phyloP scores from a whole-genome alignment of 1,140 invertebrate species.

The Goniozus legneri region DNA sequence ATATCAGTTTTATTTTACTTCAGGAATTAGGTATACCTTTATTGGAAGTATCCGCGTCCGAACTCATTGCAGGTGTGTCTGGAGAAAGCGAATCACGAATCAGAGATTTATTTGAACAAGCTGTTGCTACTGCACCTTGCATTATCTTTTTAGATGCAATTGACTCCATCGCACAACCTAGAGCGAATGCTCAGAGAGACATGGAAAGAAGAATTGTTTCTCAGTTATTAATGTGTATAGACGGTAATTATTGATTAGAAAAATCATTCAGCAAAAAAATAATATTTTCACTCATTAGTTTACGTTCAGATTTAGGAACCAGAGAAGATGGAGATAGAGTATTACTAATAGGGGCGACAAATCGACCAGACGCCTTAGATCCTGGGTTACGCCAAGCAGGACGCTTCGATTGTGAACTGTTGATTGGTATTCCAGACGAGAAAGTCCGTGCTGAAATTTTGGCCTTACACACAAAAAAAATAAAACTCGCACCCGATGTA shows the following conservation, averaged over 20 bases:
- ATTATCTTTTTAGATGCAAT: slow-evolving; percentile 94
- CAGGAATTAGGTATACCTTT: slow-evolving; percentile 71
- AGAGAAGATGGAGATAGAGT: slow-evolving; percentile 67
- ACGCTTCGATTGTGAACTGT: slow-evolving; percentile 90
- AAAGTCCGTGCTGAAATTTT: slow-evolving; percentile 74
- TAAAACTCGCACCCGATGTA: slow-evolving; percentile 68
- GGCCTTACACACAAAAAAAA: slow-evolving; percentile 64
- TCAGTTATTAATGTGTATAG: slow-evolving; percentile 84
- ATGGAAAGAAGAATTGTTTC: slow-evolving; percentile 95
- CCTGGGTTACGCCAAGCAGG: slow-evolving; percentile 87
- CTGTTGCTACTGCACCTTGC: slow-evolving; percentile 70
- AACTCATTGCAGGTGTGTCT: slow-evolving; percentile 90
- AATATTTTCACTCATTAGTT: no score
- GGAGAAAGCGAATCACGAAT: slow-evolving; percentile 94
- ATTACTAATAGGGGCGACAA: slow-evolving; percentile 92
- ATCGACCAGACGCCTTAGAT: slow-evolving; percentile 89
- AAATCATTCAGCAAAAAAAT: slow-evolving; percentile 14
- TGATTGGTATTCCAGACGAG: slow-evolving; percentile 88
- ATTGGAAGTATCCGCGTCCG: slow-evolving; percentile 83
- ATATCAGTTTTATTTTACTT: slow-evolving; percentile 3
- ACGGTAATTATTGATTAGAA: slow-evolving; percentile 61
- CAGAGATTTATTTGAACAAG: slow-evolving; percentile 85
- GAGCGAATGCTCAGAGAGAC: slow-evolving; percentile 84
- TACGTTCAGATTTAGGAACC: slow-evolving; percentile 54
- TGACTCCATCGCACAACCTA: slow-evolving; percentile 82